These are phyloP conservation scores for Nomada fucata DNA, from an alignment of 2,888 invertebrate species.

Conservation along the genomic window DNA sequence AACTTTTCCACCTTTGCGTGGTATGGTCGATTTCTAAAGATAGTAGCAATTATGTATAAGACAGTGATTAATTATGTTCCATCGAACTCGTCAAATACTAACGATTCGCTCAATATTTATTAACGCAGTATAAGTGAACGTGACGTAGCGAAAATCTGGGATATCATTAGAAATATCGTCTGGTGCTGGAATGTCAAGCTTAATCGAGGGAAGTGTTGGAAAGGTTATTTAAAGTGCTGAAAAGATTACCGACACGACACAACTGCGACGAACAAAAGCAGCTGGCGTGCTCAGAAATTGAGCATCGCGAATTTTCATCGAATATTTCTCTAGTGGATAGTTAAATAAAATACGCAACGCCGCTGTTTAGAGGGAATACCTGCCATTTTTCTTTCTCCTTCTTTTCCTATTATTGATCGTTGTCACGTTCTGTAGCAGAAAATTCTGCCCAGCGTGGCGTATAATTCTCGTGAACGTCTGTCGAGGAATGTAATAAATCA, in stretches of 20 bases:
- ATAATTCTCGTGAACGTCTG: constrained; percentile 10
- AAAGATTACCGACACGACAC: neutral
- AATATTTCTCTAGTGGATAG: constrained; percentile 2
- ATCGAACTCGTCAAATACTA: neutral
- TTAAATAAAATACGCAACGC: too few species aligned
- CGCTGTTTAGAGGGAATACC: neutral
- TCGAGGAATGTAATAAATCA: constrained; percentile 30
- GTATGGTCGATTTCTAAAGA: neutral
- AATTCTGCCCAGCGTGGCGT: neutral
- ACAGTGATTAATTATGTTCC: neutral
- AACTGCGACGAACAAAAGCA: neutral
- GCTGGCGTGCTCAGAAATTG: neutral
- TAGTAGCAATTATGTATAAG: too few species aligned
- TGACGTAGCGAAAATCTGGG: neutral
- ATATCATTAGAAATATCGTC: too few species aligned
- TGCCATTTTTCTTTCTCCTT: neutral
- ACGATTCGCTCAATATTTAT: neutral
- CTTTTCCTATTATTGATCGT: constrained; percentile 1
- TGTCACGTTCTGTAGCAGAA: neutral
- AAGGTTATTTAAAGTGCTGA: neutral
- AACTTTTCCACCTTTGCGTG: neutral
- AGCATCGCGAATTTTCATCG: neutral
- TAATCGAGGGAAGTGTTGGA: too few species aligned
- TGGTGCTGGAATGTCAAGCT: too few species aligned
- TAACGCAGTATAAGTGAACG: neutral